Percentiles rank a stretch among this genome's conserved stretches.
Evolutionary conservation across 2,797 vertebrate genomes (phyloP).

Genomic region (Halcyon leucocephala): DNA sequence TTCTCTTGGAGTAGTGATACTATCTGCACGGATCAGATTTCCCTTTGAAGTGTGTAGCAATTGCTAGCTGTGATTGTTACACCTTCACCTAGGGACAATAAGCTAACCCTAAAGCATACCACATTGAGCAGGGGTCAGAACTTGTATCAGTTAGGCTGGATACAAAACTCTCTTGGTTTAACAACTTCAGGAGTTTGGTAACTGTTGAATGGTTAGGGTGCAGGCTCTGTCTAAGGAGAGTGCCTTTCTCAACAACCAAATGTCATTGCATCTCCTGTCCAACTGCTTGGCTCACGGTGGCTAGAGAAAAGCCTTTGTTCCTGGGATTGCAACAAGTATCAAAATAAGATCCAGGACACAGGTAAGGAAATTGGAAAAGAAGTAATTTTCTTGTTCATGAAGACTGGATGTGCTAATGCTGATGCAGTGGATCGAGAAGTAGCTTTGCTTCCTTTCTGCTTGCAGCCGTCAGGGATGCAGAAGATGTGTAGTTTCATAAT

Average conservation of each 20-base stretch:
- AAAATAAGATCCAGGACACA: neutral
- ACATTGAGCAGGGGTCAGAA: neutral
- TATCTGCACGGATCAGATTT: neutral
- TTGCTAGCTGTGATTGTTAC: neutral
- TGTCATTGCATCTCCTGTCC: neutral
- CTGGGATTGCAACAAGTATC: neutral
- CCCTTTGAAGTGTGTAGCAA: slow-evolving; percentile 4
- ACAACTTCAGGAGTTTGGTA: neutral
- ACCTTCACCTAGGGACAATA: neutral
- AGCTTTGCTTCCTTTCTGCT: neutral
- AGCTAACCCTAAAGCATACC: neutral
- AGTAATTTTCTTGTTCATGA: neutral
- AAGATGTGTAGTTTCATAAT: neutral
- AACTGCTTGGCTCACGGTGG: neutral
- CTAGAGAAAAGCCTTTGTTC: neutral
- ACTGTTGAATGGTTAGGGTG: neutral
- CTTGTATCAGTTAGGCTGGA: neutral
- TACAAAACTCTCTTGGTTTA: neutral
- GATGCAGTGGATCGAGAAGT: neutral
- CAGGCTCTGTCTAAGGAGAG: neutral
- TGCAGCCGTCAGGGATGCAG: neutral
- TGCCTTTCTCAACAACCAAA: neutral
- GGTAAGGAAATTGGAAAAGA: neutral
- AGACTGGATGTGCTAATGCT: neutral
- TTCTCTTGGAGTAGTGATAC: neutral